Percentiles rank a stretch among this genome's conserved stretches.
phyloP scores from a whole-genome alignment of 1,140 invertebrate species.

The Danaus plexippus region DNA sequence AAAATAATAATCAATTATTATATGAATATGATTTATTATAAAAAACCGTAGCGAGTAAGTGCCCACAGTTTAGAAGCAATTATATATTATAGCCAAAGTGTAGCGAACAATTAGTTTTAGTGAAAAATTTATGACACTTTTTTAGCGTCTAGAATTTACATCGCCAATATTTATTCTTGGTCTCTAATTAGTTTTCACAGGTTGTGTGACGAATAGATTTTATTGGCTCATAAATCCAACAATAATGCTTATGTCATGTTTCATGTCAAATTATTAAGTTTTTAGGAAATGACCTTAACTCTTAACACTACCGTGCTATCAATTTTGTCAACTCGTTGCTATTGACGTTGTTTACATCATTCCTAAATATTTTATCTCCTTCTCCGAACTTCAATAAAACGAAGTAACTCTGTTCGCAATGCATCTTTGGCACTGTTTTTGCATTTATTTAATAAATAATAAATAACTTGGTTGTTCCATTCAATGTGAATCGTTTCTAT shows the following conservation, averaged over 20 bases:
- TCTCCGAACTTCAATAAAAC: constrained; percentile 15
- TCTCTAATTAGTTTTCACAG: too few relatives aligned
- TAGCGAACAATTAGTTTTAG: too few relatives aligned
- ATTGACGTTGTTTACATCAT: constrained; percentile 21
- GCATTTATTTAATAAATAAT: constrained; percentile 61
- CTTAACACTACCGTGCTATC: constrained; percentile 30
- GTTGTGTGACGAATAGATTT: constrained; percentile 4
- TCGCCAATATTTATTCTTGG: too few relatives aligned
- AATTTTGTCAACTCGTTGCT: constrained; percentile 30
- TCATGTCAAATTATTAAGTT: constrained; percentile 26
- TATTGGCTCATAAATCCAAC: constrained; percentile 16
- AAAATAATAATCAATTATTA: too few relatives aligned
- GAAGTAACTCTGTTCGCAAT: constrained; percentile 41
- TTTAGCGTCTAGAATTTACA: too few relatives aligned
- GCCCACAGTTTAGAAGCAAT: too few relatives aligned
- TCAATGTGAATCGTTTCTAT: constrained; percentile 49
- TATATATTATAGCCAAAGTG: too few relatives aligned
- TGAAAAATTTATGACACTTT: too few relatives aligned
- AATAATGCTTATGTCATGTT: constrained; percentile 20
- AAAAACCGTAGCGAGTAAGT: too few relatives aligned
- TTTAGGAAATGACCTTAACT: constrained; percentile 47
- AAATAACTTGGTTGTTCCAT: constrained; percentile 39
- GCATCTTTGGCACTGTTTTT: constrained; percentile 66
- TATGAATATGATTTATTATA: too few relatives aligned
- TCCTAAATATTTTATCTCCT: too few relatives aligned